Percentiles rank a stretch among this genome's conserved stretches.
Conservation (phyloP, 2,797 vertebrate species). For the Cryptoprocta ferox region DNA sequence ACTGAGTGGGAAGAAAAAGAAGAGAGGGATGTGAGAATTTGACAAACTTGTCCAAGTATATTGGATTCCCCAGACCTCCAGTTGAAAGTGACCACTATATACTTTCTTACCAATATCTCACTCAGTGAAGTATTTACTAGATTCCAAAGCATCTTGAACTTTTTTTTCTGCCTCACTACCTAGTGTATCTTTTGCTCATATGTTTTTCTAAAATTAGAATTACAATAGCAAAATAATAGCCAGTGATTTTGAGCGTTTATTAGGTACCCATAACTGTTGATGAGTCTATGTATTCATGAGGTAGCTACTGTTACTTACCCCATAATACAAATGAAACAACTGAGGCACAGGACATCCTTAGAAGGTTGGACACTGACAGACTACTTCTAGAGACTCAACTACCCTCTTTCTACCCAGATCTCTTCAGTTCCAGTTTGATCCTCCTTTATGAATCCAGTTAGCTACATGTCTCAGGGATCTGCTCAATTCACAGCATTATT, state of each 20-base stretch:
- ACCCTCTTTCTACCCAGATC: neutral
- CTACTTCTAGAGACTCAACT: neutral
- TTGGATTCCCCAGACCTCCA: neutral
- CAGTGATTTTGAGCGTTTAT: neutral
- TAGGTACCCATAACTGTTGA: neutral
- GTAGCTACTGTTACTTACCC: neutral
- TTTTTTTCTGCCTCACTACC: neutral
- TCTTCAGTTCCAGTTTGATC: neutral
- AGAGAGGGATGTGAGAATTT: neutral
- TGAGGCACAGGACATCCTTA: neutral
- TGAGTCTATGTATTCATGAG: neutral
- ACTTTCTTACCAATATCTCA: neutral
- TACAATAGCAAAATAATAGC: neutral
- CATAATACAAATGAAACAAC: neutral
- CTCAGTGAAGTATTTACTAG: neutral
- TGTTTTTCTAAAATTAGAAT: neutral
- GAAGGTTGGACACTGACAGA: neutral
- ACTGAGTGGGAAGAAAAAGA: neutral
- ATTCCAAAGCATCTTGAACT: neutral
- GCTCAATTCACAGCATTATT: neutral
- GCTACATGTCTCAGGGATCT: neutral
- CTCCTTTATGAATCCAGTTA: neutral
- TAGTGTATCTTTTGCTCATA: neutral
- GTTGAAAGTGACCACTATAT: neutral
- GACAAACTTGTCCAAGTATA: neutral